Evolutionary conservation across 2,113 vertebrate genomes (phyloP).

Genomic region (Eira barbara): DNA sequence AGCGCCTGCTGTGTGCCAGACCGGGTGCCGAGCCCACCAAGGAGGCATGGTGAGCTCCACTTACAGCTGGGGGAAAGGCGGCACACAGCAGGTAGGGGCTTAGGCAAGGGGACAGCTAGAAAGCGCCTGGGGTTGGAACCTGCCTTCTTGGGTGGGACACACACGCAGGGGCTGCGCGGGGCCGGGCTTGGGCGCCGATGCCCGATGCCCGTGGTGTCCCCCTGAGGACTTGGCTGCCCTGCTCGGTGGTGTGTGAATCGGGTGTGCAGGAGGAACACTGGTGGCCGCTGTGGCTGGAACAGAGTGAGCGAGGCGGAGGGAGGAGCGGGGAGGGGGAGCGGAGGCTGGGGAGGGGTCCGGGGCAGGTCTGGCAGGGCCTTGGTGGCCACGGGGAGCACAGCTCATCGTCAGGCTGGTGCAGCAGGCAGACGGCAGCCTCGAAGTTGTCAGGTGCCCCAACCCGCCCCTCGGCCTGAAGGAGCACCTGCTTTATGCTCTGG

Average conservation of each 20-base stretch:
- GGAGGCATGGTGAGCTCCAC: not conserved
- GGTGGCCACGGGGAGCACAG: not conserved
- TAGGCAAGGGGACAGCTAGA: not conserved
- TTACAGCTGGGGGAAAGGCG: not conserved
- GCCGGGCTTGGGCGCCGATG: no score
- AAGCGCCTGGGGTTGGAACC: not conserved
- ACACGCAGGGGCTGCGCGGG: no score
- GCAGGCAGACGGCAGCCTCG: not conserved
- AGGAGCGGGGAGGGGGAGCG: not conserved
- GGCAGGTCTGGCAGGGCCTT: not conserved
- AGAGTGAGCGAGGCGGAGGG: not conserved
- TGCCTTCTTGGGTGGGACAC: not conserved
- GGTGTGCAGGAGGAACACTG: not conserved
- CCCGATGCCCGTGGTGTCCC: not conserved
- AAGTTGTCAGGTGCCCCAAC: not conserved
- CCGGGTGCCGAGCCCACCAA: not conserved
- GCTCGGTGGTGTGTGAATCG: not conserved
- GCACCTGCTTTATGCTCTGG: not conserved
- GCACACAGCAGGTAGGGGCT: not conserved
- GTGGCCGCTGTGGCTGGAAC: not conserved
- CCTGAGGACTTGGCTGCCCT: not conserved
- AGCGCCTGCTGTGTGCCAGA: not conserved
- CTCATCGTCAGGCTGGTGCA: not conserved
- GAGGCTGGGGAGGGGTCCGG: rapidly evolving
- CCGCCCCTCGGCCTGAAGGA: not conserved